phyloP scores from a whole-genome alignment of 2,888 invertebrate genomes.

The Dynastes maya region DNA sequence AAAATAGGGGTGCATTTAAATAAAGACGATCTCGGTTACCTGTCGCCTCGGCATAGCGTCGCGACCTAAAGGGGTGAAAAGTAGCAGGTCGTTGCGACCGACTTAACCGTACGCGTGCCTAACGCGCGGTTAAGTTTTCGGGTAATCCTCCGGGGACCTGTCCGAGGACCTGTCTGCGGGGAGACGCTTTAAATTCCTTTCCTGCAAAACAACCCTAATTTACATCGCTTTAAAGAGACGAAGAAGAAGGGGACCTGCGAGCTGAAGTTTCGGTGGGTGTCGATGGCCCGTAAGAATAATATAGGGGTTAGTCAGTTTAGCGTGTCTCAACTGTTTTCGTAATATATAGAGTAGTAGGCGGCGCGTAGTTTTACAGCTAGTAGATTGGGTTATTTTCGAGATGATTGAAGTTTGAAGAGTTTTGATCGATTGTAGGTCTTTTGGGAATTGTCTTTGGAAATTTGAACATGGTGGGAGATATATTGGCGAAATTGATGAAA shows the following conservation, averaged over 20 bases:
- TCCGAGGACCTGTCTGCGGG: slow-evolving; percentile 59
- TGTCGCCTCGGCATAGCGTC: slow-evolving; percentile 38
- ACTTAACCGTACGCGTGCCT: slow-evolving; percentile 54
- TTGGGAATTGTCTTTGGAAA: too few species aligned
- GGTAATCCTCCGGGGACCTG: slow-evolving; percentile 60
- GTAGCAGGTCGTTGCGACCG: slow-evolving; percentile 3
- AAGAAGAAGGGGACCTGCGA: not conserved
- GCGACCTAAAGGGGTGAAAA: slow-evolving; percentile 32
- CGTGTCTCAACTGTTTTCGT: not conserved
- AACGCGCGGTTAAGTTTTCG: slow-evolving; percentile 58
- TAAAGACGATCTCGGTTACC: slow-evolving; percentile 54
- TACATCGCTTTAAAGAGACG: slow-evolving; percentile 59
- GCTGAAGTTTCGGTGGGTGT: not conserved
- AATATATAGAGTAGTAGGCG: not conserved
- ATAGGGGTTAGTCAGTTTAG: slow-evolving; percentile 39
- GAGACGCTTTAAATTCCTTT: slow-evolving; percentile 59
- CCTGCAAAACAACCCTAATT: slow-evolving; percentile 58
- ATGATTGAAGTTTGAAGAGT: slow-evolving; percentile 1
- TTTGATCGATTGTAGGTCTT: slow-evolving; percentile 7
- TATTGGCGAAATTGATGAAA: too few species aligned
- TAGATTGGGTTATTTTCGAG: slow-evolving; percentile 8
- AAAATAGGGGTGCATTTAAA: slow-evolving; percentile 58
- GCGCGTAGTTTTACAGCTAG: slow-evolving; percentile 7
- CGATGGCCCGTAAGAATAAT: slow-evolving; percentile 42
- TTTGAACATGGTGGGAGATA: too few species aligned